phyloP scores from a whole-genome alignment of 2,888 invertebrate species.

The Yponomeuta evonymella region DNA sequence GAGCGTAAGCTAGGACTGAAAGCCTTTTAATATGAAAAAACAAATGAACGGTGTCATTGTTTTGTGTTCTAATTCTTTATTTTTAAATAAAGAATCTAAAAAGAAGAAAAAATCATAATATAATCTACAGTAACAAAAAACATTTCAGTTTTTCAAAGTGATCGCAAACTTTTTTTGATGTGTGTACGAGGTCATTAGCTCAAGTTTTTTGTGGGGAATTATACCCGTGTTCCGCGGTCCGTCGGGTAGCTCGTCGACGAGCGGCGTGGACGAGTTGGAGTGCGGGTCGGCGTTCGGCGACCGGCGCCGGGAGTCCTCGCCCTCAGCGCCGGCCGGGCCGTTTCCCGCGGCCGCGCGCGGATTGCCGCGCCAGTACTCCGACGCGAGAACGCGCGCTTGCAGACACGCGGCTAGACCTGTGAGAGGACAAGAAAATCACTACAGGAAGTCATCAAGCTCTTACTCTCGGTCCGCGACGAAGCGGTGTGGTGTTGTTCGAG shows the following conservation, averaged over 20 bases:
- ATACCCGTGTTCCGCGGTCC: slow-evolving; percentile 58
- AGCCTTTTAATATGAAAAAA: too few species aligned
- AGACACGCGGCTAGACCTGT: slow-evolving; percentile 88
- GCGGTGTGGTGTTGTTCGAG: not conserved
- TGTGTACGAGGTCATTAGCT: not conserved
- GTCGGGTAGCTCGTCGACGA: slow-evolving; percentile 76
- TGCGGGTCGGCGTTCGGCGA: slow-evolving; percentile 80
- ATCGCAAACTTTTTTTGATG: too few species aligned
- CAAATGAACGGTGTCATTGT: too few species aligned
- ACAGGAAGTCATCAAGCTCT: not conserved
- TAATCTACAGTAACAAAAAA: too few species aligned
- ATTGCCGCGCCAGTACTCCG: slow-evolving; percentile 77
- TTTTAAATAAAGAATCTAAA: too few species aligned
- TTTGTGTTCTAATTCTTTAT: too few species aligned
- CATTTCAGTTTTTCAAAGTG: too few species aligned
- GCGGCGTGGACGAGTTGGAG: slow-evolving; percentile 80
- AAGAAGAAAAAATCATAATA: too few species aligned
- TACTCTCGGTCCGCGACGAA: not conserved
- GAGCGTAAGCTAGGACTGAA: too few species aligned
- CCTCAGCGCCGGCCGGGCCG: slow-evolving; percentile 50
- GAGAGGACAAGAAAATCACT: not conserved
- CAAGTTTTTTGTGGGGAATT: slow-evolving; percentile 6
- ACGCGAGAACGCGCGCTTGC: slow-evolving; percentile 85
- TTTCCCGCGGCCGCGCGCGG: slow-evolving; percentile 72
- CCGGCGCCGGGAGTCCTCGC: slow-evolving; percentile 38